phyloP scores from a whole-genome alignment of 2,888 invertebrate genomes.

The Stenolophus ochropezus region DNA sequence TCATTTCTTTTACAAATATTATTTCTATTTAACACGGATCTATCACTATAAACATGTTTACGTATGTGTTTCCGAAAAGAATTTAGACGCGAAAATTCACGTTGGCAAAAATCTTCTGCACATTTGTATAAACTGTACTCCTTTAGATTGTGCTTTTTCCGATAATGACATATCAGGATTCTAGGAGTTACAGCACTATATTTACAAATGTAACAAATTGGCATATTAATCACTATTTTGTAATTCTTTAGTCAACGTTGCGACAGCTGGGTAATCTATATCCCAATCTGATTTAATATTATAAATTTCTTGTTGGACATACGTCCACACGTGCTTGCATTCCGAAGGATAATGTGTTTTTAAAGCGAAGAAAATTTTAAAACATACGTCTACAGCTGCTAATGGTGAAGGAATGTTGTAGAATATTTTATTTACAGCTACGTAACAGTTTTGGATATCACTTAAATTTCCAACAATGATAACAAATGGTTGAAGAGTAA shows the following conservation, averaged over 20 bases:
- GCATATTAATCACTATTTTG: neutral
- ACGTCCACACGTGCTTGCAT: slow-evolving; percentile 4
- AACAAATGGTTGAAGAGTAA: neutral
- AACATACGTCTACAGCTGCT: neutral
- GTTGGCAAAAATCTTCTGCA: neutral
- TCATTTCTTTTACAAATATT: neutral
- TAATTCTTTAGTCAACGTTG: neutral
- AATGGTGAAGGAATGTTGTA: neutral
- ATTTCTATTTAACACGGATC: neutral
- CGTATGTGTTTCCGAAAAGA: slow-evolving; percentile 25
- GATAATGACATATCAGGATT: neutral
- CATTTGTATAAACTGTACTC: slow-evolving; percentile 14
- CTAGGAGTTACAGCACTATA: neutral
- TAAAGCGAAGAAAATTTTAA: slow-evolving; percentile 7
- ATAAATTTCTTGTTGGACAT: slow-evolving; percentile 2
- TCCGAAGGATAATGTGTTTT: neutral
- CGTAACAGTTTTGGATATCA: neutral
- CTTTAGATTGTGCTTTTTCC: slow-evolving; percentile 3
- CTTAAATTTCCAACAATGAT: neutral
- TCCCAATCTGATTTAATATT: neutral
- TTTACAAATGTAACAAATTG: neutral
- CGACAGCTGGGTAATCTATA: neutral
- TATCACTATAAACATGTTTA: neutral
- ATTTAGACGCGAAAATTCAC: slow-evolving; percentile 16
- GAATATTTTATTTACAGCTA: neutral